A percentile compares a stretch with the other conserved stretches of the same genome.
Conservation (phyloP, 2,797 vertebrate species). For the Lepus oiostolus region DNA sequence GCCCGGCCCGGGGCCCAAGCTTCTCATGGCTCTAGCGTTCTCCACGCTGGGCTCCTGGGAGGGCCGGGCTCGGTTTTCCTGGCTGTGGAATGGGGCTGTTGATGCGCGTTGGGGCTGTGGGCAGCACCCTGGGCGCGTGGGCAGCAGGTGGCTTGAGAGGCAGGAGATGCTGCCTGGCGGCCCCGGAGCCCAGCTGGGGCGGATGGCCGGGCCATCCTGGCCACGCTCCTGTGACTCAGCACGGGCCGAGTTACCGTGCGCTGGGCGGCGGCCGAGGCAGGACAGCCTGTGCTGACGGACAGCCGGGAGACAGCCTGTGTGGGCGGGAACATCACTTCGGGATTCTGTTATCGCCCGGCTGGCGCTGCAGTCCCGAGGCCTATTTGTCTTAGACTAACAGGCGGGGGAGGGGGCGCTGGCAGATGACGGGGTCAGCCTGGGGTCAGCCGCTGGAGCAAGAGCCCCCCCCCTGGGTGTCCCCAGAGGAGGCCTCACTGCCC, state of each 20-base stretch:
- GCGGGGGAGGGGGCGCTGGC: background rate
- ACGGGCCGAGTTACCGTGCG: conserved; percentile 88
- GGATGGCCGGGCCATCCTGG: conserved; percentile 73
- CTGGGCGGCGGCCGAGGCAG: conserved; percentile 78
- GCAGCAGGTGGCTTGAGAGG: no score
- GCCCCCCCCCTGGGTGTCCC: background rate
- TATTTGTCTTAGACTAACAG: conserved; percentile 85
- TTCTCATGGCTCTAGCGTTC: no score
- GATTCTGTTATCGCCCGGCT: conserved; percentile 86
- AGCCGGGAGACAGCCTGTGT: conserved; percentile 83
- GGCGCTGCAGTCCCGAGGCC: conserved; percentile 75
- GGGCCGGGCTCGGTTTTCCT: no score
- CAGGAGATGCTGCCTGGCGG: no score
- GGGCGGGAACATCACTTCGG: conserved; percentile 90
- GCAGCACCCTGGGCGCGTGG: no score
- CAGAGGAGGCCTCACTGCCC: background rate
- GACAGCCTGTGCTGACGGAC: conserved; percentile 83
- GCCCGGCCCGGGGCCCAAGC: no score
- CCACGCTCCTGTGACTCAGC: conserved; percentile 86
- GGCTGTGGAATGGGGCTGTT: no score
- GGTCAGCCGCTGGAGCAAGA: conserved; percentile 38
- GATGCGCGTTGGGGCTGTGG: no score
- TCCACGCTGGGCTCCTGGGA: no score
- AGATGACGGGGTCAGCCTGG: conserved; percentile 66
- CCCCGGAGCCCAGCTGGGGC: accelerated